These are phyloP conservation scores for Latrodectus hesperus DNA, from an alignment of 2,888 invertebrate genomes.

Conservation along the genomic window DNA sequence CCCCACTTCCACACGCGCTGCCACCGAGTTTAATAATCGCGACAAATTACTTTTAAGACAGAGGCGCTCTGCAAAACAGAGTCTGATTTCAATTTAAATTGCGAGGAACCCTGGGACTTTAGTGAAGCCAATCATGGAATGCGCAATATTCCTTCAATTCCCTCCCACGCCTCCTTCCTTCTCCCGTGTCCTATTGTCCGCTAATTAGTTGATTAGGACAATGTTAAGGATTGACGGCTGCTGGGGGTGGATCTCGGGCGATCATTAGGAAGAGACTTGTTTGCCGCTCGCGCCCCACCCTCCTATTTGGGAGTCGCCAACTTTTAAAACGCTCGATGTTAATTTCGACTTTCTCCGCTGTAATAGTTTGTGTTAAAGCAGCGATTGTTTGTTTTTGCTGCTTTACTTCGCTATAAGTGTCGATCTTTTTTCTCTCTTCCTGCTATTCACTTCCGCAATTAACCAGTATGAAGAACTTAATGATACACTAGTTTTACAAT, in stretches of 20 bases:
- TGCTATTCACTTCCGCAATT: not conserved
- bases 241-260: constrained; percentile 17
- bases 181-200: constrained; percentile 56
- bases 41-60: constrained; percentile 58
- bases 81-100: constrained; percentile 67
- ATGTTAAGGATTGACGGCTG: constrained; percentile 60
- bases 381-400: not conserved
- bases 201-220: constrained; percentile 68
- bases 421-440: not conserved
- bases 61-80: constrained; percentile 36
- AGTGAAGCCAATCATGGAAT: constrained; percentile 59
- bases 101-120: constrained; percentile 34
- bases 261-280: constrained; percentile 50
- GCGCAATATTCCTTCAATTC: constrained; percentile 56
- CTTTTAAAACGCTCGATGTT: not conserved
- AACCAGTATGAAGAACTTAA: no score
- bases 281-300: not conserved
- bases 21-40: constrained; percentile 41
- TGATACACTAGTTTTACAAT: no score
- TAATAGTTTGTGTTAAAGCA: not conserved
- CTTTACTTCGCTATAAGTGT: no score
- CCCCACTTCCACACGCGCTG: constrained; percentile 3
- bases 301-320: not conserved
- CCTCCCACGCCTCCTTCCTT: not conserved
- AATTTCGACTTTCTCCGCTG: not conserved